Evolutionary conservation across 2,113 vertebrate genomes (phyloP).

Genomic region (Perca schrenkii): DNA sequence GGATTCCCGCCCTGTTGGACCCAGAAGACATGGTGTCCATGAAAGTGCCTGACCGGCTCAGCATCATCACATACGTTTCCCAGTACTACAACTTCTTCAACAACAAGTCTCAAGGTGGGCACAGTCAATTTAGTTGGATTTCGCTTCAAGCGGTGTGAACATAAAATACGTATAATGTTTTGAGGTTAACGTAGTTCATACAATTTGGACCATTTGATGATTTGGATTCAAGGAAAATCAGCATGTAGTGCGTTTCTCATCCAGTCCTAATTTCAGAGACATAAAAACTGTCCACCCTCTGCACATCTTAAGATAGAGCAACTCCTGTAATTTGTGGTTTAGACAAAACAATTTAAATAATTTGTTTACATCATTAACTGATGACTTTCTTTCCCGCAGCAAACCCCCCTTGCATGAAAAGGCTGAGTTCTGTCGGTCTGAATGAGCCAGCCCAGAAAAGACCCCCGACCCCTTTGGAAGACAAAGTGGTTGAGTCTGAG

Average conservation of each 20-base stretch:
- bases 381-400: constrained; percentile 68
- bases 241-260: background rate
- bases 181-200: background rate
- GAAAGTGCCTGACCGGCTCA: constrained; percentile 95
- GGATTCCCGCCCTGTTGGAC: constrained; percentile 95
- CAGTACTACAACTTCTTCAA: constrained; percentile 98
- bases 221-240: background rate
- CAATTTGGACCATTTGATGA: background rate
- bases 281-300: background rate
- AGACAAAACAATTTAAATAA: background rate
- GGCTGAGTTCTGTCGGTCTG: constrained; percentile 69
- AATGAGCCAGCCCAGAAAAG: constrained; percentile 81
- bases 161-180: background rate
- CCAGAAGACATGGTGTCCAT: constrained; percentile 98
- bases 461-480: constrained; percentile 64
- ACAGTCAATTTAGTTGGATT: background rate
- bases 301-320: background rate
- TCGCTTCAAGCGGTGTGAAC: background rate
- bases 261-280: background rate
- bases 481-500: constrained; percentile 69
- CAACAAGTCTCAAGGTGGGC: constrained; percentile 82
- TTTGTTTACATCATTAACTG: constrained; percentile 1
- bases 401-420: constrained; percentile 87
- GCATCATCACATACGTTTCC: constrained; percentile 97
- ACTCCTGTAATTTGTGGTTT: background rate